phyloP scores from a whole-genome alignment of 2,888 invertebrate species.

The Idaea biselata region DNA sequence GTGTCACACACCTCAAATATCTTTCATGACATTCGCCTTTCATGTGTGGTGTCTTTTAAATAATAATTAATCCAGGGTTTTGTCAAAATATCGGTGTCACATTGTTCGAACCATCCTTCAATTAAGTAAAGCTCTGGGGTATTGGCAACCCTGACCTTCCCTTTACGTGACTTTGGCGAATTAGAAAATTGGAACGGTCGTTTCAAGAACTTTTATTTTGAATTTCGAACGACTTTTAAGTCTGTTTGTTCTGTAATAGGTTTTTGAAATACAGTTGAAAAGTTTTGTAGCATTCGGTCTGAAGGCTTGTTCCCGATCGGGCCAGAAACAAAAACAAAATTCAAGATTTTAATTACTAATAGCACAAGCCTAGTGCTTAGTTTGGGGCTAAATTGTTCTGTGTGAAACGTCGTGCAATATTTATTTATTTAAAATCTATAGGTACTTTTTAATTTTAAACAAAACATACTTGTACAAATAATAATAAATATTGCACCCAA shows the following conservation, averaged over 20 bases:
- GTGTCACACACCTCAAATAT: background rate
- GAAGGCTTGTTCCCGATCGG: too few relatives aligned
- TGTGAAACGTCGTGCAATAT: too few relatives aligned
- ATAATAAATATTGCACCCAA: too few relatives aligned
- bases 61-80: background rate
- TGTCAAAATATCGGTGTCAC: background rate
- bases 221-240: background rate
- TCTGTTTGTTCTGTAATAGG: background rate
- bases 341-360: too few relatives aligned
- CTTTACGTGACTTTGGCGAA: background rate
- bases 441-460: too few relatives aligned
- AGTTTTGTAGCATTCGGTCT: too few relatives aligned
- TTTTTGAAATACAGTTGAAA: background rate
- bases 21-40: background rate
- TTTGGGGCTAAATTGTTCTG: too few relatives aligned
- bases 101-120: constrained; percentile 21
- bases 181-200: background rate
- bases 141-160: constrained; percentile 24
- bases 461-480: too few relatives aligned
- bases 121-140: constrained; percentile 21
- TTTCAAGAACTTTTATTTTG: background rate
- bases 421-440: too few relatives aligned
- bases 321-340: too few relatives aligned
- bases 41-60: background rate
- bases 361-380: too few relatives aligned